Percentiles rank a stretch among this genome's conserved stretches.
Evolutionary conservation across 37 sponge, comb jelly and placozoan species (phyloP).

Genomic region (Bolinopsis microptera): DNA sequence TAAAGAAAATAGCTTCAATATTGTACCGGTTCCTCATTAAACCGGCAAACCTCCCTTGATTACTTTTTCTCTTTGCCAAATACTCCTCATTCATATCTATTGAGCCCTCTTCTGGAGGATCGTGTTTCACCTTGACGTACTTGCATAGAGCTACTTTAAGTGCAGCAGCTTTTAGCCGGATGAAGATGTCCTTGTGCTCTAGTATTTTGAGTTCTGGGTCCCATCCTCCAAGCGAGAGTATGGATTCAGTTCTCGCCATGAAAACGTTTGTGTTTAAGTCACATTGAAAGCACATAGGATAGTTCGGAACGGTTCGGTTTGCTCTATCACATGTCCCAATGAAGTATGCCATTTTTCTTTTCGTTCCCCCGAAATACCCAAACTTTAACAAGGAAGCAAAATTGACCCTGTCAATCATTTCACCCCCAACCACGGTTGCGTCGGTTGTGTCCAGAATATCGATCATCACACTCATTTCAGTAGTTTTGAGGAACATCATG

Average conservation of each 20-base stretch:
- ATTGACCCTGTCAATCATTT: neutral
- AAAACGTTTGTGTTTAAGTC: neutral
- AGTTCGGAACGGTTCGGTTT: neutral
- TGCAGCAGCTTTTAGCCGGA: neutral
- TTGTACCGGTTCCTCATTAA: neutral
- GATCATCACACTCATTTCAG: neutral
- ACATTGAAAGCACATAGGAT: neutral
- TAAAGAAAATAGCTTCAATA: neutral
- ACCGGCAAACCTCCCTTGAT: neutral
- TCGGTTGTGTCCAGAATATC: neutral
- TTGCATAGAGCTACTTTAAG: neutral
- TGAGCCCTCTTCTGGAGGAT: neutral
- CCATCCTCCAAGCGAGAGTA: neutral
- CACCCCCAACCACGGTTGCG: neutral
- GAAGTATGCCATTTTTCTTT: neutral
- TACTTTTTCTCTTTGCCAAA: neutral
- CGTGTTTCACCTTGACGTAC: neutral
- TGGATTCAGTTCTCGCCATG: neutral
- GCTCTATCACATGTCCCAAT: neutral
- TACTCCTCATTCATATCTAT: neutral
- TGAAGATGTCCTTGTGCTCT: neutral
- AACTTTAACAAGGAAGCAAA: neutral
- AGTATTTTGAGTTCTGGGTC: neutral
- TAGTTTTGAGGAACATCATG: neutral
- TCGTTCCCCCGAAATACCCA: neutral